Evolutionary conservation across 2,797 vertebrate species (phyloP).

Genomic region (Myotis vivesi): DNA sequence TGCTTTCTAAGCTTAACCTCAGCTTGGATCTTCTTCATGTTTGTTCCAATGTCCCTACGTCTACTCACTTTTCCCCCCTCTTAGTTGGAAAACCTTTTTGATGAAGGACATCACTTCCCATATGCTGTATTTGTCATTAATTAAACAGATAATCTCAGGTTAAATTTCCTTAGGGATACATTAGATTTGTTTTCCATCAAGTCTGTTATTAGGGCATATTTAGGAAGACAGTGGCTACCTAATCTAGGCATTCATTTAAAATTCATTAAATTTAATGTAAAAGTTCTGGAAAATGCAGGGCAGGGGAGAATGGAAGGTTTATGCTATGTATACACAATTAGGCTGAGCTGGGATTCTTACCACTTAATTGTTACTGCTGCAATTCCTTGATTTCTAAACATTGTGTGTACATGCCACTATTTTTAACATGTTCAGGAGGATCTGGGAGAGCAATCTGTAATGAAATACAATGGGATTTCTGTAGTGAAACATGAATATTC

Average conservation of each 20-base stretch:
- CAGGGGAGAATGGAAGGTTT: not conserved
- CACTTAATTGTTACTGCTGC: not conserved
- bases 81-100: not conserved
- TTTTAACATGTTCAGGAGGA: not conserved
- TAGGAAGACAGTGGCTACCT: not conserved
- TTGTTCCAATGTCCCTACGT: not conserved
- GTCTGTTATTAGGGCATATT: not conserved
- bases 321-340: not conserved
- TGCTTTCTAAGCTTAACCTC: not conserved
- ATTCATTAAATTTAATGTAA: not conserved
- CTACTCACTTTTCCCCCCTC: not conserved
- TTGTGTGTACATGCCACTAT: not conserved
- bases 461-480: not conserved
- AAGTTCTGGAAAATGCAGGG: not conserved
- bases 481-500: not conserved
- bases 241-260: not conserved
- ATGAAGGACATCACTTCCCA: not conserved
- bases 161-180: not conserved
- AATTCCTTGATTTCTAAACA: not conserved
- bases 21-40: not conserved
- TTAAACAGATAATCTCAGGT: not conserved
- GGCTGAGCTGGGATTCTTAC: fast-evolving
- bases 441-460: not conserved
- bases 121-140: not conserved
- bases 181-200: not conserved